Percentiles rank a stretch among this genome's conserved stretches.
Conservation (phyloP, 2,888 invertebrate species). For the Trichogramma evanescens region DNA sequence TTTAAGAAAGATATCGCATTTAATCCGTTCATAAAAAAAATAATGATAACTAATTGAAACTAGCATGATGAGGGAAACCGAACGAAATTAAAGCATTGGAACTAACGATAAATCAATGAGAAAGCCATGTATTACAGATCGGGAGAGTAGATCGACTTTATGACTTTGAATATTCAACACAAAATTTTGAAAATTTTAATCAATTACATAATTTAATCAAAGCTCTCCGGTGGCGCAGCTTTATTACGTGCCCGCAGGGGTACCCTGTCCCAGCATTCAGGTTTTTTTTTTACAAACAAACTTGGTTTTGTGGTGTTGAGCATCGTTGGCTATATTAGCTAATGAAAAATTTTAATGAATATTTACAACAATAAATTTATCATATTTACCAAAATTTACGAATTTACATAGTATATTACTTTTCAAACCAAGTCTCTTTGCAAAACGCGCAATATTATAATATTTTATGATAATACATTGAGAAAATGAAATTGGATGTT, state of each 20-base stretch:
- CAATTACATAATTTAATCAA: slow-evolving; percentile 19
- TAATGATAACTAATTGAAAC: neutral
- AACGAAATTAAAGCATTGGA: neutral
- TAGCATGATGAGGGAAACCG: neutral
- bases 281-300: slow-evolving; percentile 60
- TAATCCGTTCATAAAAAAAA: slow-evolving; percentile 1
- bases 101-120: slow-evolving; percentile 16
- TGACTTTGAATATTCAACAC: slow-evolving; percentile 1
- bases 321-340: no score
- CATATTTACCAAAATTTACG: neutral
- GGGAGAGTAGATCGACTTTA: neutral
- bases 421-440: slow-evolving; percentile 19
- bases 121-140: slow-evolving; percentile 17
- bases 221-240: slow-evolving; percentile 34
- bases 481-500: slow-evolving; percentile 20
- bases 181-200: neutral
- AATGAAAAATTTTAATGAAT: no score
- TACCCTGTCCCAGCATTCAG: slow-evolving; percentile 99
- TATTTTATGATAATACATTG: slow-evolving; percentile 3
- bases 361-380: neutral
- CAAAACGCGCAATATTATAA: slow-evolving; percentile 4
- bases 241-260: slow-evolving; percentile 59
- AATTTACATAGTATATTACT: neutral
- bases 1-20: slow-evolving; percentile 19
- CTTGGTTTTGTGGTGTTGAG: slow-evolving; percentile 27